Base-by-base conservation (phyloP, 2,113 vertebrate species). In the Apodemus sylvaticus region DNA sequence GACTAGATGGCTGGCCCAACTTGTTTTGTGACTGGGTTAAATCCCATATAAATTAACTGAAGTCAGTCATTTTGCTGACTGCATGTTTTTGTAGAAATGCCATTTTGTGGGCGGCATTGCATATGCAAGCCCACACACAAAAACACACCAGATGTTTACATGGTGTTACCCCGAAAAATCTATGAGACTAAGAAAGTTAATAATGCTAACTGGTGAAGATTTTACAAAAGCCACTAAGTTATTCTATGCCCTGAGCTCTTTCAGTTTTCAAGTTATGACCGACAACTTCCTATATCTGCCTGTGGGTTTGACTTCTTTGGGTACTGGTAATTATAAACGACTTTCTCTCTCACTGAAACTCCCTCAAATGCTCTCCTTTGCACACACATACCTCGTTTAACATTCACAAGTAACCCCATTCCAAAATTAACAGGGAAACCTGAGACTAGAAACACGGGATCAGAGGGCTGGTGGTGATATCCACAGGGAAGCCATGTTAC, bases 1-100 rank as follows among this genome's bases (percentile, higher is more conserved):
- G 85, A 70, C 48, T 64, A 86, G 68, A 87, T 90, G 36, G 0
- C n/a, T 90, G 71, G 55, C 42, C 39, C 81, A 19, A 68, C 60
- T 68, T 62, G 64, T 26, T 94, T 73, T 82, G 62, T 68, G 89
- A 64, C 74, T 88, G 36, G 81, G 60, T 91, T 73, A 71, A 92
- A 90, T 76, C 74, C 68, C 31, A 76, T 92, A 16, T 77, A 97
- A 77, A 76, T 92, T 58, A 92, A 68, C 68, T 62, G 24, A 90
- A 93, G 74, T 68, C 60, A 31, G 34, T 58, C 73, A 82, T 62
- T n/a, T 68, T 42, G 39, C 34, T 55, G 55, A 68, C 48, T 70
- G 62, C 55, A 42, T 12, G 62, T 42, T n/a, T 74, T 91, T 77
- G 51, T 26, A 79, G 86, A 71, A 86, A 88, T 55, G 79, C 7